Evolutionary conservation across 92 coral and sea anemone genomes (phyloP).

Genomic region (Palythoa caribaeorum): DNA sequence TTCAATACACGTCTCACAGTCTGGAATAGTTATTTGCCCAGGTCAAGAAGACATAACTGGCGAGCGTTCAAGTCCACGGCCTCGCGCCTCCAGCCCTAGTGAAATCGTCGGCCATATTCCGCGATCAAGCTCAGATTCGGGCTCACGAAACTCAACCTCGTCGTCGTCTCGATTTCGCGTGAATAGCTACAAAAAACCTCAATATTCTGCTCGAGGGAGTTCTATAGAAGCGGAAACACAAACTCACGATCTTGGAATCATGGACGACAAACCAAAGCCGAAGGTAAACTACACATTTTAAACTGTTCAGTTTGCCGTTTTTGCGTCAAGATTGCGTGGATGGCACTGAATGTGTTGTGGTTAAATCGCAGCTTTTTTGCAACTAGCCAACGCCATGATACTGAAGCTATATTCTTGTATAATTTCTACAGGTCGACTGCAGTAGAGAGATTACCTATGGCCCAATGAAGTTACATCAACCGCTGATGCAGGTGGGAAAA

Average conservation of each 20-base stretch:
- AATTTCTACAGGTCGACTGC: constrained; percentile 76
- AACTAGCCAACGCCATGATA: constrained; percentile 34
- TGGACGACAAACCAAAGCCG: constrained; percentile 81
- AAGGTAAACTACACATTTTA: constrained; percentile 71
- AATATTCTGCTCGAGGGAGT: constrained; percentile 88
- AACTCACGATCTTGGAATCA: constrained; percentile 88
- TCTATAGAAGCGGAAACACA: constrained; percentile 98
- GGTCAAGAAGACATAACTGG: constrained; percentile 82
- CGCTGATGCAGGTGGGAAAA: constrained; percentile 93
- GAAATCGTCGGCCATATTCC: constrained; percentile 99
- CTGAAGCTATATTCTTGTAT: constrained; percentile 23
- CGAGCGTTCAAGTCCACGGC: constrained; percentile 96
- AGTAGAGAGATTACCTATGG: constrained; percentile 90
- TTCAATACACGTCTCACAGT: constrained; percentile 99
- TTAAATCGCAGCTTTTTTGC: constrained; percentile 8
- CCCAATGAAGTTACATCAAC: constrained; percentile 97
- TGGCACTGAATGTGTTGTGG: not conserved
- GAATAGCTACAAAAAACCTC: constrained; percentile 83
- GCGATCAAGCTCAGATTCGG: constrained; percentile 95
- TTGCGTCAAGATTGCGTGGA: constrained; percentile 36
- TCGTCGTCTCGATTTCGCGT: constrained; percentile 90
- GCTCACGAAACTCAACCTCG: constrained; percentile 94
- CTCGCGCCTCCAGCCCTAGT: constrained; percentile 96
- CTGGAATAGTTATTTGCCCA: constrained; percentile 91
- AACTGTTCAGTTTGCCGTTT: constrained; percentile 39